These are phyloP conservation scores for Mormoops blainvillei DNA, from an alignment of 2,113 vertebrate genomes.

Conservation along the genomic window DNA sequence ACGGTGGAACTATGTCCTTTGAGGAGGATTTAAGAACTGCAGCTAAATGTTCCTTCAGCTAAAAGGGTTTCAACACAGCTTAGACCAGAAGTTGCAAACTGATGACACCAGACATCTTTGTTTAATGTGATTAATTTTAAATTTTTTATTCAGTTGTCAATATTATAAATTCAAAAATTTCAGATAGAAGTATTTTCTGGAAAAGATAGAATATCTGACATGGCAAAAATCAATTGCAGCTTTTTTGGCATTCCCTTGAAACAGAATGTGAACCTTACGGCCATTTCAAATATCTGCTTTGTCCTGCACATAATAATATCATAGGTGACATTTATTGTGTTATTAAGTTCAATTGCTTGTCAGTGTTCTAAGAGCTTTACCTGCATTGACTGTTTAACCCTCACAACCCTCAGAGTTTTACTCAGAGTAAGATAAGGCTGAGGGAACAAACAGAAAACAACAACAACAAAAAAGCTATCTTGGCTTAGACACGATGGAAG, in stretches of 20 bases:
- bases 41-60: neutral
- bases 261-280: neutral
- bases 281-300: neutral
- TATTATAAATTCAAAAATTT: neutral
- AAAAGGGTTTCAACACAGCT: neutral
- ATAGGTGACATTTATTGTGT: neutral
- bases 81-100: neutral
- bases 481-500: neutral
- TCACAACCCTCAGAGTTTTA: neutral
- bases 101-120: neutral
- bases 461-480: too few species aligned
- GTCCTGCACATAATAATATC: neutral
- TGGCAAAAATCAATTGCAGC: neutral
- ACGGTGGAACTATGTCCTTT: neutral
- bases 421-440: neutral
- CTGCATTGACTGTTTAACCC: neutral
- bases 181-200: neutral
- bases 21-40: neutral
- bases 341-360: neutral
- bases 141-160: neutral
- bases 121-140: neutral
- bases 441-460: neutral
- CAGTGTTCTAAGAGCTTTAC: neutral
- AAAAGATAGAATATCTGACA: neutral
- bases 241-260: neutral